Conservation (phyloP, 1,140 invertebrate genomes). For the Drosophila jambulina region DNA sequence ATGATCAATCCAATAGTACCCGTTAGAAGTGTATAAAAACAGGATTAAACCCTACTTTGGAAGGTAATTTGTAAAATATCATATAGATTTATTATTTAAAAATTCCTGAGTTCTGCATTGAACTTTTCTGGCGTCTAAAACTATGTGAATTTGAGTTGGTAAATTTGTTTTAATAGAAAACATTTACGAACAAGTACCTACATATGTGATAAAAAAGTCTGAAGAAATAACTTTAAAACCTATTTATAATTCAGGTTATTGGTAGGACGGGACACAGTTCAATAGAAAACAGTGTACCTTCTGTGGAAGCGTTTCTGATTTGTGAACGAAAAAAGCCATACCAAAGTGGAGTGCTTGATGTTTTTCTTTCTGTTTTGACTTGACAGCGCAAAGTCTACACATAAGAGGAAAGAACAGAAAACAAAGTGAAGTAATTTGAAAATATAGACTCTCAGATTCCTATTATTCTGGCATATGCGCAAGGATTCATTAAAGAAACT, state of each 20-base stretch:
- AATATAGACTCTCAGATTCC: background rate
- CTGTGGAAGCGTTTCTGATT: background rate
- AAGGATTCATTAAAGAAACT: constrained; percentile 11
- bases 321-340: background rate
- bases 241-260: background rate
- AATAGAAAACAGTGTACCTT: background rate
- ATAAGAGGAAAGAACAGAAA: background rate
- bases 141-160: background rate
- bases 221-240: background rate
- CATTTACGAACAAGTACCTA: background rate
- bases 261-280: background rate
- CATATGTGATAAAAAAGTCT: background rate
- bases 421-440: background rate
- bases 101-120: background rate
- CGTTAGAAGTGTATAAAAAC: background rate
- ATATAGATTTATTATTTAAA: background rate
- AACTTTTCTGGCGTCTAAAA: background rate
- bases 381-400: background rate
- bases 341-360: background rate
- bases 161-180: background rate
- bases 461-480: constrained; percentile 2
- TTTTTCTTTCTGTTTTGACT: background rate
- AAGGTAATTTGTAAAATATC: background rate
- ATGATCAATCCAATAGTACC: background rate
- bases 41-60: background rate